Base-by-base conservation (phyloP, 2,797 vertebrate species). In the Danionella dracula region DNA sequence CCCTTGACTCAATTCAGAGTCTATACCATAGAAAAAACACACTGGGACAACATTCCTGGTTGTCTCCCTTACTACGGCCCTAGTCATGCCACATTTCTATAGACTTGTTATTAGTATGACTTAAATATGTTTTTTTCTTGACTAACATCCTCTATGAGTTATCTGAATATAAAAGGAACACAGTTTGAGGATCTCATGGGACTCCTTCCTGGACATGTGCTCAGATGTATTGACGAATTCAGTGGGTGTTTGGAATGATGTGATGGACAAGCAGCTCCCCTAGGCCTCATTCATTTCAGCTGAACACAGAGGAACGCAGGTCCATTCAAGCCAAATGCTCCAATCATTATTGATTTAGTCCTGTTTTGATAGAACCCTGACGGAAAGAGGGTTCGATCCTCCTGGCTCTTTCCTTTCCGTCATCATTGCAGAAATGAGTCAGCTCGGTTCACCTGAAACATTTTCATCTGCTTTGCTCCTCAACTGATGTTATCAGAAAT, bases 221-320 rank as follows among this genome's bases (percentile, higher is more conserved):
- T 69, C 68, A 75, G 45, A 44, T 23, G 4, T 71, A 79, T 75
- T 71, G 77, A 79, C 66, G 60, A 29, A 46, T 38, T 66, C 19
- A 73, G 70, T 57, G 64, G 11, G n/a, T 27, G 34, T n/a, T n/a
- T 60, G 42, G 53, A 49, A 31, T 40, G 17, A 8, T 34, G 60
- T 69, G 72, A 79, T 31, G 40, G 73, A 75, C 68, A 68, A 64
- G 12, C 55, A 40, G 46, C 49, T 27, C 23, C 78, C 68, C 68
- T 37, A n/a, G 59, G 75, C 23, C 62, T 27, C 23, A 44, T 74
- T 73, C 35, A 44, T 66, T 69, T 54, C 41, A 66, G 63, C 51
- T 72, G 56, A 68, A 66, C 54, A 64, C 55, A 73, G 54, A 51
- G 27, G 51, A 70, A 65, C 31, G 20, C 41, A 3, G 13, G 35